A percentile compares a stretch with the other conserved stretches of the same genome.
These are phyloP conservation scores for Apodemia hepburni DNA, from an alignment of 2,888 invertebrate genomes.

Conservation along the genomic window DNA sequence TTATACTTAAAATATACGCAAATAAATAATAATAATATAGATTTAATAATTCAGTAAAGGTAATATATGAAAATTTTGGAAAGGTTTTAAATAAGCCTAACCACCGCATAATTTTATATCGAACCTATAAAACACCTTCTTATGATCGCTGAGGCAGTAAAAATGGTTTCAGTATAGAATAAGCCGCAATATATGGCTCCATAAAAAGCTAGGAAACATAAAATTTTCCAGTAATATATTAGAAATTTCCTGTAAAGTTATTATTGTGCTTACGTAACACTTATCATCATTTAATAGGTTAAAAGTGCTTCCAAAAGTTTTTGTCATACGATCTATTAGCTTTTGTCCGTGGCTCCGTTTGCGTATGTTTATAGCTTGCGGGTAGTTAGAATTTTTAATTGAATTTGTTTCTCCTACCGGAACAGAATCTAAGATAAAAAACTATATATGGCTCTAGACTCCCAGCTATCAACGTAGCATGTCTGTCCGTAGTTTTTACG, in stretches of 20 bases:
- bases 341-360: no score
- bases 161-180: slow-evolving; percentile 61
- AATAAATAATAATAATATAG: no score
- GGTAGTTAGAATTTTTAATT: no score
- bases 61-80: neutral
- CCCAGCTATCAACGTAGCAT: no score
- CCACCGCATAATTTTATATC: slow-evolving; percentile 28
- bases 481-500: no score
- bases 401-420: no score
- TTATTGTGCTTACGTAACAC: slow-evolving; percentile 31
- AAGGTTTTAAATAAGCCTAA: slow-evolving; percentile 13
- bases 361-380: no score
- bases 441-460: no score
- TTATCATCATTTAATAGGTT: no score
- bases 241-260: slow-evolving; percentile 57
- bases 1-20: no score
- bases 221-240: slow-evolving; percentile 60
- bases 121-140: slow-evolving; percentile 58
- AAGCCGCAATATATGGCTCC: slow-evolving; percentile 62
- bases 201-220: slow-evolving; percentile 65
- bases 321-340: no score
- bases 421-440: no score
- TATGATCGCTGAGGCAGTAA: slow-evolving; percentile 62
- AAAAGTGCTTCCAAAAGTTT: neutral
- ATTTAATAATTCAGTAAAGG: neutral